Evolutionary conservation across 2,888 invertebrate species (phyloP).

Genomic region (Acronicta leporina): DNA sequence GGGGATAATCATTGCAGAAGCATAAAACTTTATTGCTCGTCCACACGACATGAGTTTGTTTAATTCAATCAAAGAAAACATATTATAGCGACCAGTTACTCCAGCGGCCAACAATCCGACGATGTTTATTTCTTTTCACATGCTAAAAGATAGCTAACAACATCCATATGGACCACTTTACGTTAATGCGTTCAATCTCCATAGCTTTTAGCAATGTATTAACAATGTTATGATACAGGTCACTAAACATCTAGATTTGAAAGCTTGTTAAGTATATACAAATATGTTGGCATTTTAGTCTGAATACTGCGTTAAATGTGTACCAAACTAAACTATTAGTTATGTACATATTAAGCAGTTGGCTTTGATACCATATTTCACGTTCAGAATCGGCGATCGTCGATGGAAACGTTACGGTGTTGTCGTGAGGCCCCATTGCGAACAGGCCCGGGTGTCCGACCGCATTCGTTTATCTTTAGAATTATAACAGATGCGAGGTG

Average conservation of each 20-base stretch:
- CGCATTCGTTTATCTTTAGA: slow-evolving; percentile 61
- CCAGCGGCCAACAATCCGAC: slow-evolving; percentile 27
- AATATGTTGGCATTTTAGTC: slow-evolving; percentile 15
- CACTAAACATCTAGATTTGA: slow-evolving; percentile 31
- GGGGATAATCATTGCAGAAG: slow-evolving; percentile 33
- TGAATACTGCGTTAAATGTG: slow-evolving; percentile 12
- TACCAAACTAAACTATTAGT: slow-evolving; percentile 31
- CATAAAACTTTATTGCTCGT: slow-evolving; percentile 45
- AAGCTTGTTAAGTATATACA: slow-evolving; percentile 29
- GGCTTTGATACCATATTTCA: slow-evolving; percentile 25
- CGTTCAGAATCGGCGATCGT: slow-evolving; percentile 26
- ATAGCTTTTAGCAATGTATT: slow-evolving; percentile 49
- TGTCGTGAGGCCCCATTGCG: slow-evolving; percentile 46
- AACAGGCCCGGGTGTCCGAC: slow-evolving; percentile 46
- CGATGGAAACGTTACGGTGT: slow-evolving; percentile 28
- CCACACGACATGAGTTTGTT: slow-evolving; percentile 34
- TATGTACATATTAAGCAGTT: slow-evolving; percentile 4
- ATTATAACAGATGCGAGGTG: slow-evolving; percentile 61
- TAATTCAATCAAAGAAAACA: slow-evolving; percentile 38
- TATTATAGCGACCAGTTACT: slow-evolving; percentile 28
- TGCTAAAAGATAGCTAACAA: slow-evolving; percentile 40
- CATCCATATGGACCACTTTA: slow-evolving; percentile 51
- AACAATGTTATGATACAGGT: slow-evolving; percentile 43
- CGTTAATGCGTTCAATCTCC: slow-evolving; percentile 44
- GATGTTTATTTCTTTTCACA: slow-evolving; percentile 46